Base-by-base conservation (phyloP, 2,888 invertebrate genomes). In the Palloptera scutellata region DNA sequence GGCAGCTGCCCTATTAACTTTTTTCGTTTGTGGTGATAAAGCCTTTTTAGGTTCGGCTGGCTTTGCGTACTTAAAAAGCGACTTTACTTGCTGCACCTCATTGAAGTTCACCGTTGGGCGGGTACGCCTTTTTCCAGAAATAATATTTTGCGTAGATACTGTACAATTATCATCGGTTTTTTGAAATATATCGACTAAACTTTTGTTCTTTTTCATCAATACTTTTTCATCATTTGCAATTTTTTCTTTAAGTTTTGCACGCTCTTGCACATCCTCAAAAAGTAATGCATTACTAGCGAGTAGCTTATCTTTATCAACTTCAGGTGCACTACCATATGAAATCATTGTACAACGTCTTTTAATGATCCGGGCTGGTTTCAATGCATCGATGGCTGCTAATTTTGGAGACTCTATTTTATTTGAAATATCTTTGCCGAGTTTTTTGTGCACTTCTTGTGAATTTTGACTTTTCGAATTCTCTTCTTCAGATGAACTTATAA, bases 81-180 rank as follows among this genome's bases (percentile, higher is more conserved):
- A 75, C 0, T 72, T 64, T 1, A 73, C 72, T 0, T 76, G 70
- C 13, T 74, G 62, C 0, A 75, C 77, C 66, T 83, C 83, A 62
- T 82, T 83, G 4, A 83, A 73, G 6, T 79, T 79, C 0, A 75
- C 68, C 0, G 74, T 72, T 0, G 75, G 67, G 0, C 82, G 77
- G 0, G 81, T 79, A 1, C 80, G 73, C 0, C 83, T 73, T 61
- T 83, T 84, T 1, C 84, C 84, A 0, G 70, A 68, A 9, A 84
- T 77, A 9, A 84, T 84, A 64, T 84, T 84, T 43, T 84, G 81
- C 0, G 81, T 81, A 3, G 84, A 84, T 1, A 84, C 76, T 13
- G 76, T 75, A 12, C 82, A 82, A 41, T 81, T 82, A 53, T 83
- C 84, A 61, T 59, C 75, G 2, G 78, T 73, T 54, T 73, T 81